A percentile compares a stretch with the other conserved stretches of the same genome.
These are phyloP conservation scores for Tychaedon coryphoeus DNA, from an alignment of 2,113 vertebrate genomes.

Conservation along the genomic window DNA sequence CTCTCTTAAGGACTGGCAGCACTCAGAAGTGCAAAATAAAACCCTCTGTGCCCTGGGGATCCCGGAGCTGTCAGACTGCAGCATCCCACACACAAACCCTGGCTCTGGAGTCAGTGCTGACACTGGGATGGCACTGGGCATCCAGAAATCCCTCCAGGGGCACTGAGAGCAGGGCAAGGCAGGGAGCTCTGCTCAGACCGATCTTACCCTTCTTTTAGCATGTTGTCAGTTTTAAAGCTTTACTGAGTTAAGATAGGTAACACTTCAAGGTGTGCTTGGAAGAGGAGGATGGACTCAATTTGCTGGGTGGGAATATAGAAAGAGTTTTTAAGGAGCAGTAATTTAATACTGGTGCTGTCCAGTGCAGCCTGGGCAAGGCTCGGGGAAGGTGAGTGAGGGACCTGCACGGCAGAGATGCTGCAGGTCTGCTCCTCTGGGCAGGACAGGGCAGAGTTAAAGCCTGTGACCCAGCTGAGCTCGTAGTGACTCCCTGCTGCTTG, in stretches of 20 bases:
- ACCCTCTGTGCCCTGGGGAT: fast-evolving
- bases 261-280: background rate
- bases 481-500: background rate
- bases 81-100: fast-evolving
- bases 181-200: fast-evolving
- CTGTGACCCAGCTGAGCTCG: background rate
- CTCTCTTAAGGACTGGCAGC: fast-evolving
- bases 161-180: fast-evolving
- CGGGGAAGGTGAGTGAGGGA: fast-evolving
- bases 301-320: background rate
- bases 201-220: fast-evolving
- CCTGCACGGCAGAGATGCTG: fast-evolving
- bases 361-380: background rate
- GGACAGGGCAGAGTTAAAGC: background rate
- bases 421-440: fast-evolving
- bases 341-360: fast-evolving
- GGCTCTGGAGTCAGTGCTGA: fast-evolving
- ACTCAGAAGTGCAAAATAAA: fast-evolving
- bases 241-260: background rate
- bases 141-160: background rate
- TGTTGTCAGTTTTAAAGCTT: fast-evolving
- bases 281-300: background rate
- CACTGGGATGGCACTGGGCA: background rate
- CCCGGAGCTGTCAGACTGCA: background rate
- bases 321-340: fast-evolving